phyloP scores from a whole-genome alignment of 2,797 vertebrate genomes.

The Falco novaeseelandiae region DNA sequence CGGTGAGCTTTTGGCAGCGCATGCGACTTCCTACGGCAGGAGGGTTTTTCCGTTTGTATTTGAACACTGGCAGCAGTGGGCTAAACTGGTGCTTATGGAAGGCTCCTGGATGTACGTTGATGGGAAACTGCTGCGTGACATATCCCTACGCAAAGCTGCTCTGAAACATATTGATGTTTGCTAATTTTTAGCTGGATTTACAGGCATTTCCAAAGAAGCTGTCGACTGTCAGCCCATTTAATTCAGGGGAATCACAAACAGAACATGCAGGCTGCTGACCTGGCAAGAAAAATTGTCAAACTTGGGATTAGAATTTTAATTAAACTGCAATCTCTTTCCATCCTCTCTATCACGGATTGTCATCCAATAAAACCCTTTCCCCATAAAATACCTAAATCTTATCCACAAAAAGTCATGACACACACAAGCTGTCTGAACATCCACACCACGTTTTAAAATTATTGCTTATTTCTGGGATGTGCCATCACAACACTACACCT shows the following conservation, averaged over 20 bases:
- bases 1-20: not conserved
- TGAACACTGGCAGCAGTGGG: not conserved
- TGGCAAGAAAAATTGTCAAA: conserved; percentile 81
- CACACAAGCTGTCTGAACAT: not conserved
- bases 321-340: conserved; percentile 73
- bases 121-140: not conserved
- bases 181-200: conserved; percentile 69
- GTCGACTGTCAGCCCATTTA: conserved; percentile 65
- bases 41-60: accelerated
- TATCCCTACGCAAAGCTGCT: conserved; percentile 29
- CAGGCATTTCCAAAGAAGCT: conserved; percentile 58
- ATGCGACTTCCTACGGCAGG: not conserved
- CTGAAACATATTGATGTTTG: conserved; percentile 1
- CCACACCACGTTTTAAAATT: not conserved
- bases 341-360: conserved; percentile 43
- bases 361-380: conserved; percentile 39
- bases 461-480: not conserved
- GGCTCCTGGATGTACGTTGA: not conserved
- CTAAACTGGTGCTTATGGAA: not conserved
- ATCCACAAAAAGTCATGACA: not conserved
- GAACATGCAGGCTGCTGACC: conserved; percentile 75
- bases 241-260: conserved; percentile 65
- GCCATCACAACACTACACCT: not conserved
- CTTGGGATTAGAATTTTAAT: conserved; percentile 84
- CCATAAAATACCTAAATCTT: conserved; percentile 43